These are phyloP conservation scores for Poeciliopsis turrubarensis DNA, from an alignment of 2,113 vertebrate species.

Conservation along the genomic window DNA sequence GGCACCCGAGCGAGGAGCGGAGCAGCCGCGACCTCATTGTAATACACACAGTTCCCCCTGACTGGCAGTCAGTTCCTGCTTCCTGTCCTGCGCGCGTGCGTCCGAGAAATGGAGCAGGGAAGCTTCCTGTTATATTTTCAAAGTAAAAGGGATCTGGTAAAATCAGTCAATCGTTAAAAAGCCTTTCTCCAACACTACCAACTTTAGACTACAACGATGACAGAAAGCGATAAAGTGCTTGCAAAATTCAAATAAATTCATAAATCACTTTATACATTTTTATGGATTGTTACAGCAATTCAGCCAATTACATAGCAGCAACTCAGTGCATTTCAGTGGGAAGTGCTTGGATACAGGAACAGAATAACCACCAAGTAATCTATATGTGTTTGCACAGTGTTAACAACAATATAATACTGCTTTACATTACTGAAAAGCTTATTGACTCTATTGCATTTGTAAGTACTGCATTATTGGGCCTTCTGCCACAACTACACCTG, in stretches of 20 bases:
- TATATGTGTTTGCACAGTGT: background rate
- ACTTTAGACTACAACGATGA: too few species aligned
- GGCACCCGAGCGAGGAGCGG: slow-evolving; percentile 29
- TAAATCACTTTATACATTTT: too few species aligned
- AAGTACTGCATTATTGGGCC: too few species aligned
- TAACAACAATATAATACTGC: background rate
- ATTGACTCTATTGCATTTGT: too few species aligned
- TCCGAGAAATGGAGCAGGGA: rapidly evolving
- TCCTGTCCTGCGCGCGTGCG: slow-evolving; percentile 18
- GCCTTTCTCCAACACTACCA: too few species aligned
- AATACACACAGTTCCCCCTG: background rate
- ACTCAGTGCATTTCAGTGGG: too few species aligned
- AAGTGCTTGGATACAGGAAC: background rate
- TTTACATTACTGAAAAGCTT: background rate
- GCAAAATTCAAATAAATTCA: too few species aligned
- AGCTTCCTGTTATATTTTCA: slow-evolving; percentile 27
- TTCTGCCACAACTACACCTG: too few species aligned
- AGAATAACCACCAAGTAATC: background rate
- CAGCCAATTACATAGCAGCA: too few species aligned
- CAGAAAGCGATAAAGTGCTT: too few species aligned
- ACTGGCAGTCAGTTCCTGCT: slow-evolving; percentile 30
- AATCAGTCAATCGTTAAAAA: background rate
- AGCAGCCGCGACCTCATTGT: slow-evolving; percentile 55
- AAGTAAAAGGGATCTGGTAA: slow-evolving; percentile 30
- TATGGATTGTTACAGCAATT: too few species aligned